Evolutionary conservation across 2,113 vertebrate genomes (phyloP).

Genomic region (Pseudois nayaur): DNA sequence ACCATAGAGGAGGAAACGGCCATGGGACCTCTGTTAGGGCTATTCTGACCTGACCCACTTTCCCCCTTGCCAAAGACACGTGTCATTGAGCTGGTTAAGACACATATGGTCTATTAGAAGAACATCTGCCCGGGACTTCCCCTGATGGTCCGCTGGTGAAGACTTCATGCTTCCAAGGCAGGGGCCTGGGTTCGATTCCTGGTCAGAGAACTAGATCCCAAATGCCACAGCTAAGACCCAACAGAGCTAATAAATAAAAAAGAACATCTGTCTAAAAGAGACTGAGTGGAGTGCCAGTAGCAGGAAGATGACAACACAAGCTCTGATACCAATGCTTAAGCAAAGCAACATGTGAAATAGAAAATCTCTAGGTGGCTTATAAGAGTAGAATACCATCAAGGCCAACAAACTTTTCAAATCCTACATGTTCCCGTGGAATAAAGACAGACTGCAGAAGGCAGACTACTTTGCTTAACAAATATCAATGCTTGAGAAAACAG

Average conservation of each 20-base stretch:
- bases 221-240: neutral
- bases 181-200: neutral
- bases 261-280: neutral
- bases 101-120: neutral
- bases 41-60: neutral
- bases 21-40: neutral
- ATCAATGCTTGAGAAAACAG: constrained; percentile 9
- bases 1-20: neutral
- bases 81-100: neutral
- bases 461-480: neutral
- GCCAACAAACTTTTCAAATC: neutral
- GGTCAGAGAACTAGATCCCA: neutral
- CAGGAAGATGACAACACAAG: neutral
- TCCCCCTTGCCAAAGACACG: neutral
- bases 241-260: neutral
- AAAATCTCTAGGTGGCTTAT: neutral
- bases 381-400: neutral
- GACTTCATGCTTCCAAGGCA: neutral
- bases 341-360: neutral
- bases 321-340: neutral
- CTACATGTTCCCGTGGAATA: neutral
- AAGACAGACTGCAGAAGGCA: neutral
- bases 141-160: neutral
- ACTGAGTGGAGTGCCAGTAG: neutral
- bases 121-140: neutral